Evolutionary conservation across 2,888 invertebrate species (phyloP).

Genomic region (Drosophila borborema): DNA sequence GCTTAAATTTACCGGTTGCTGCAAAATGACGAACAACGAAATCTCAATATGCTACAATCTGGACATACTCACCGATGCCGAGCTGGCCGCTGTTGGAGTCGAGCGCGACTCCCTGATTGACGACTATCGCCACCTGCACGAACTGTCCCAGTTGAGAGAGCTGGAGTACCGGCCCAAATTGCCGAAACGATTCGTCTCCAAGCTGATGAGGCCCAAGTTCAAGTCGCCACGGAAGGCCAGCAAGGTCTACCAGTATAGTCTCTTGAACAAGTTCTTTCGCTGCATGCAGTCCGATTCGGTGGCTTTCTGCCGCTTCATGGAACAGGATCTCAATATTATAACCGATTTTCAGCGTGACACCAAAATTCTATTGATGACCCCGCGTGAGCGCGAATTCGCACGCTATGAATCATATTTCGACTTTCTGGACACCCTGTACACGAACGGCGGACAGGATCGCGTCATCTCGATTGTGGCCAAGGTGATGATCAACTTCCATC

Average conservation of each 20-base stretch:
- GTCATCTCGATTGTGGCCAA: slow-evolving; percentile 42
- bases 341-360: slow-evolving; percentile 19
- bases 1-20: slow-evolving; percentile 56
- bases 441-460: slow-evolving; percentile 30
- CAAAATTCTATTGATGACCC: slow-evolving; percentile 9
- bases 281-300: slow-evolving; percentile 41
- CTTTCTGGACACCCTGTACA: slow-evolving; percentile 45
- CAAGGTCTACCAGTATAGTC: slow-evolving; percentile 25
- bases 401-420: slow-evolving; percentile 45
- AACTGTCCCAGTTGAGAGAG: slow-evolving; percentile 28
- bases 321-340: slow-evolving; percentile 37
- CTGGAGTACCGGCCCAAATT: not conserved
- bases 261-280: slow-evolving; percentile 33
- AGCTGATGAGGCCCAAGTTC: slow-evolving; percentile 24
- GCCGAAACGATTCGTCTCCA: slow-evolving; percentile 13
- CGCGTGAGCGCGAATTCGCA: slow-evolving; percentile 32
- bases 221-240: slow-evolving; percentile 14
- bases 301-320: slow-evolving; percentile 37
- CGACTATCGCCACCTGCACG: slow-evolving; percentile 63
- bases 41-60: slow-evolving; percentile 42
- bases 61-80: slow-evolving; percentile 47
- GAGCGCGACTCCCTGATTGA: slow-evolving; percentile 51
- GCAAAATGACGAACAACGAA: slow-evolving; percentile 32
- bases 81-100: slow-evolving; percentile 46
- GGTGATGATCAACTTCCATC: slow-evolving; percentile 32